Evolutionary conservation across 2,797 vertebrate genomes (phyloP).

Genomic region (Balearica regulorum): DNA sequence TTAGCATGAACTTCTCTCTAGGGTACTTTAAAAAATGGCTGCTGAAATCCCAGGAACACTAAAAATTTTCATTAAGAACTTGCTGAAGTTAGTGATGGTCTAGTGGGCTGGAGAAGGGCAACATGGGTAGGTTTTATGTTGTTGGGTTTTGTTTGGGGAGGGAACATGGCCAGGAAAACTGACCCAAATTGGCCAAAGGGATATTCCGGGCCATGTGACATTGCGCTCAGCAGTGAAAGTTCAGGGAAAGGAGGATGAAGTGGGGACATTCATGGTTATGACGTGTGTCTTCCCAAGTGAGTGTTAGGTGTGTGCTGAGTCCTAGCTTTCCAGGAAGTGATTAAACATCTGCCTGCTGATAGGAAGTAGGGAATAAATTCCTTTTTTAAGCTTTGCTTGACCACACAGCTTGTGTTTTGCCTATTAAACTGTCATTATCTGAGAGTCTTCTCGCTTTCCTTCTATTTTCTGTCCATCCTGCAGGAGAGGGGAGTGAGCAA

Average conservation of each 20-base stretch:
- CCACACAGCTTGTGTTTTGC: not conserved
- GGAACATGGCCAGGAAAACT: not conserved
- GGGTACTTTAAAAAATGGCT: not conserved
- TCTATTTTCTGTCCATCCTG: not conserved
- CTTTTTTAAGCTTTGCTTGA: not conserved
- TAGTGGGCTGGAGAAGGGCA: not conserved
- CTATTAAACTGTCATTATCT: not conserved
- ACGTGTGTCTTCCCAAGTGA: not conserved
- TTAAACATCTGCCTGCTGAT: not conserved
- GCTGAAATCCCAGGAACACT: not conserved
- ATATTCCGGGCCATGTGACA: not conserved
- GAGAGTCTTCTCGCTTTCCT: not conserved
- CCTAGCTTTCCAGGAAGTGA: not conserved
- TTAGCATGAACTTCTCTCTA: not conserved
- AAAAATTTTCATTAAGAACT: not conserved
- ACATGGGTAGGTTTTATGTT: not conserved
- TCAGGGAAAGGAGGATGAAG: not conserved
- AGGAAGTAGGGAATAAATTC: not conserved
- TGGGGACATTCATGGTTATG: not conserved
- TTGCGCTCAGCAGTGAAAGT: not conserved
- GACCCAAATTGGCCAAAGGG: not conserved
- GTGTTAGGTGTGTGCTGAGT: not conserved
- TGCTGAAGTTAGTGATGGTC: not conserved
- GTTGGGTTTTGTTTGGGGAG: not conserved
- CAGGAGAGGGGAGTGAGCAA: not conserved